Evolutionary conservation across 35 echinoderm and acorn worm species (phyloP).

Genomic region (Lytechinus pictus): DNA sequence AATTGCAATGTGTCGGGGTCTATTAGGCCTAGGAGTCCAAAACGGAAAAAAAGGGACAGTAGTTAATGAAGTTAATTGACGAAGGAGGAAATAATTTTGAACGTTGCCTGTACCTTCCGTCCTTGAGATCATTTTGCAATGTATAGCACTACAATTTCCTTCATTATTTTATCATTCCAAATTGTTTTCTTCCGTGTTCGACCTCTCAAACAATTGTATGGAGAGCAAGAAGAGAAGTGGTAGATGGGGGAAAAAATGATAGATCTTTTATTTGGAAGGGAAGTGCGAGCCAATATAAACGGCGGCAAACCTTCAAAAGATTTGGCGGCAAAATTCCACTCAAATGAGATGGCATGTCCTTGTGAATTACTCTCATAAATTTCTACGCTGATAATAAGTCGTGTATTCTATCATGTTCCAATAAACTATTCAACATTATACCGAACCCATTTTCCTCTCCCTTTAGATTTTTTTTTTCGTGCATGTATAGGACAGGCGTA

Average conservation of each 20-base stretch:
- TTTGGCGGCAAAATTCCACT: neutral
- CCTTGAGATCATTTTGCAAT: neutral
- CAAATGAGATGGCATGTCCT: conserved; percentile 41
- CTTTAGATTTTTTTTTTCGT: neutral
- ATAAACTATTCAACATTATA: neutral
- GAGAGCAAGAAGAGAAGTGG: neutral
- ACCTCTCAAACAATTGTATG: neutral
- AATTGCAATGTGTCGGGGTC: neutral
- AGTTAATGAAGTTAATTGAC: neutral
- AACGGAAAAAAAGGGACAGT: too few relatives aligned
- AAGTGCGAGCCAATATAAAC: neutral
- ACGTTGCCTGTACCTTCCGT: neutral
- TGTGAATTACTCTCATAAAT: conserved; percentile 36
- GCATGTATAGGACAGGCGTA: neutral
- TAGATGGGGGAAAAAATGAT: neutral
- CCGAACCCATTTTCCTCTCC: neutral
- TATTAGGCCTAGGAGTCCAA: neutral
- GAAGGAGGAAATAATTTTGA: neutral
- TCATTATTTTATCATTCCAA: neutral
- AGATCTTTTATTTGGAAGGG: neutral
- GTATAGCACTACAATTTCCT: neutral
- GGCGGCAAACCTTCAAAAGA: conserved; percentile 11
- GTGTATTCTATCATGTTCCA: conserved; percentile 25
- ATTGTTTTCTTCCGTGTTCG: neutral
- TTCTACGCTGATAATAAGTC: conserved; percentile 26